phyloP scores from a whole-genome alignment of 2,797 vertebrate species.

The Paguma larvata region DNA sequence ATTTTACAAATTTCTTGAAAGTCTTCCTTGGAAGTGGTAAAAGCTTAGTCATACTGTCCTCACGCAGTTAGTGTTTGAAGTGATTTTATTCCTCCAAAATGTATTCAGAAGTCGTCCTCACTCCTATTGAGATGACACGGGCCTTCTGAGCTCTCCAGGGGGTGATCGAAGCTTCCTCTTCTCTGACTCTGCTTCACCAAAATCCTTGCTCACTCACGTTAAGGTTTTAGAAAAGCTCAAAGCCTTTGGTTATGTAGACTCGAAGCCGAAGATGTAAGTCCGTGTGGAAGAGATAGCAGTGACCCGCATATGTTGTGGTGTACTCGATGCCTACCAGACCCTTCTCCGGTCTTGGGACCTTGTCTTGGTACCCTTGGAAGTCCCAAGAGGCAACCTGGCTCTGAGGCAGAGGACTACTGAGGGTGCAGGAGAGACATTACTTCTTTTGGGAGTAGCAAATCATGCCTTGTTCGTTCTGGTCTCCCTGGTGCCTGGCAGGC shows the following conservation, averaged over 20 bases:
- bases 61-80: background rate
- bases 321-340: background rate
- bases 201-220: background rate
- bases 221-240: background rate
- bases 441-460: background rate
- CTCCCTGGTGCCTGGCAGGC: background rate
- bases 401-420: background rate
- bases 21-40: background rate
- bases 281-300: background rate
- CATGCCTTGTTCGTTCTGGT: background rate
- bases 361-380: too few relatives aligned
- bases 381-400: background rate
- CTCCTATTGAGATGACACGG: fast-evolving
- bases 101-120: background rate
- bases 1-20: background rate
- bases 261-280: background rate
- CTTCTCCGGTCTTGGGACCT: too few relatives aligned
- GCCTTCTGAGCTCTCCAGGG: background rate
- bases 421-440: fast-evolving
- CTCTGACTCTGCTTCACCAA: background rate
- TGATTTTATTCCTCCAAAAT: background rate
- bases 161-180: background rate
- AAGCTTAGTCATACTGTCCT: background rate
- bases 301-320: fast-evolving
- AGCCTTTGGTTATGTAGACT: background rate